These are phyloP conservation scores for Cherax destructor DNA, from an alignment of 1,140 invertebrate genomes.

Conservation along the genomic window DNA sequence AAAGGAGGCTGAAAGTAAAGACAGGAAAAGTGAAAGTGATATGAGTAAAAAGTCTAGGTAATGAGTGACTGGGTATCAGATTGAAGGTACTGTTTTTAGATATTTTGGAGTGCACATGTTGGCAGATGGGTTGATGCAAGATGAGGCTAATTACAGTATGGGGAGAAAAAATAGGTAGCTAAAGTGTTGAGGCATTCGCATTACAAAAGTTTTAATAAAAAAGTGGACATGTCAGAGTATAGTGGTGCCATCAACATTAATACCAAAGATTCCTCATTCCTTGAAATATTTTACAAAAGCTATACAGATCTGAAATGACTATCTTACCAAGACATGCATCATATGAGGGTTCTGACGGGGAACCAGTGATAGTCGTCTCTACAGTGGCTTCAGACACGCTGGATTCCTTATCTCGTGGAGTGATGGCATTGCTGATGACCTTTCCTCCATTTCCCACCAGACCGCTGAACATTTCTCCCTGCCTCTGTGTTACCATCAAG, in stretches of 20 bases:
- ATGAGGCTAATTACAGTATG: too few relatives aligned
- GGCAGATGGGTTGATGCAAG: too few relatives aligned
- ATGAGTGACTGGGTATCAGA: too few relatives aligned
- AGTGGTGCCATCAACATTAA: background rate
- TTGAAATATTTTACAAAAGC: background rate
- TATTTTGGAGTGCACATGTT: too few relatives aligned
- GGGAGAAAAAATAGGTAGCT: too few relatives aligned
- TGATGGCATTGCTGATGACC: conserved; percentile 60
- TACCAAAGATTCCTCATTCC: background rate
- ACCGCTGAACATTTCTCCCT: conserved; percentile 42
- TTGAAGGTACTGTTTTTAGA: too few relatives aligned
- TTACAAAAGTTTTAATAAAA: too few relatives aligned
- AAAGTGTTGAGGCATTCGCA: too few relatives aligned
- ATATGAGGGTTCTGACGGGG: conserved; percentile 74
- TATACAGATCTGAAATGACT: background rate
- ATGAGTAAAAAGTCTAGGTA: too few relatives aligned
- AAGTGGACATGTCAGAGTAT: too few relatives aligned
- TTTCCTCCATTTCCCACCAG: conserved; percentile 34
- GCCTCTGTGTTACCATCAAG: conserved; percentile 37
- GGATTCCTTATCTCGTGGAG: conserved; percentile 70
- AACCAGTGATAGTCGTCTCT: conserved; percentile 76
- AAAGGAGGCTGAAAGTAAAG: too few relatives aligned
- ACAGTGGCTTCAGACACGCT: conserved; percentile 76
- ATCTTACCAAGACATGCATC: conserved; percentile 52
- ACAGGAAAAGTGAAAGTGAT: too few relatives aligned